Evolutionary conservation across 2,888 invertebrate genomes (phyloP).

Genomic region (Epinotia demarniana): DNA sequence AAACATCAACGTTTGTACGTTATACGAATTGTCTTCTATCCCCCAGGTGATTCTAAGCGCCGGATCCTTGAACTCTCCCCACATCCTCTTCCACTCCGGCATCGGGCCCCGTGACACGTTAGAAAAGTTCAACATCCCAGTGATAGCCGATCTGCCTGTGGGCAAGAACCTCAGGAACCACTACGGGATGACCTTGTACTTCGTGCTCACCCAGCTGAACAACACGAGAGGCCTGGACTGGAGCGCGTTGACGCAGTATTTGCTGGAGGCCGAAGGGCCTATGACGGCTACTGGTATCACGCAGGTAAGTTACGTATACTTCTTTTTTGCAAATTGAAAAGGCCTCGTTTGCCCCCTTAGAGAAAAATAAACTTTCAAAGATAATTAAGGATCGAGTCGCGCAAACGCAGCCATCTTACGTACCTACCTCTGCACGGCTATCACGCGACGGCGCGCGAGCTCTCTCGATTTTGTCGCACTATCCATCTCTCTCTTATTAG

Average conservation of each 20-base stretch:
- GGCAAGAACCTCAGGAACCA: slow-evolving; percentile 87
- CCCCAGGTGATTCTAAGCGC: slow-evolving; percentile 84
- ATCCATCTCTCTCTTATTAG: no score
- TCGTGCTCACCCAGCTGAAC: slow-evolving; percentile 71
- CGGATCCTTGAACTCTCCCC: slow-evolving; percentile 87
- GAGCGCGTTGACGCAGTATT: slow-evolving; percentile 82
- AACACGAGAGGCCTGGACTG: slow-evolving; percentile 83
- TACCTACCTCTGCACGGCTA: no score
- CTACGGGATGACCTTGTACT: slow-evolving; percentile 84
- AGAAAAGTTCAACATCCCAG: slow-evolving; percentile 76
- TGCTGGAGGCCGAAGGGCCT: slow-evolving; percentile 82
- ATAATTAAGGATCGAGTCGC: no score
- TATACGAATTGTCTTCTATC: background rate
- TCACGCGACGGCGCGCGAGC: no score
- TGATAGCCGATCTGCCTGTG: slow-evolving; percentile 86
- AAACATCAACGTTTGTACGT: no score
- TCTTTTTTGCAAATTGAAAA: no score
- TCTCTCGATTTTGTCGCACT: no score
- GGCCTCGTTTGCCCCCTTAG: no score
- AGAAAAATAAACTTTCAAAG: no score
- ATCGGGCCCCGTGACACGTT: slow-evolving; percentile 85
- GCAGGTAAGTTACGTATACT: background rate
- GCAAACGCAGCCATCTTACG: no score
- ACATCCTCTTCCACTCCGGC: slow-evolving; percentile 86
- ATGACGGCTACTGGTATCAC: slow-evolving; percentile 62